These are phyloP conservation scores for Ochropleura plecta DNA, from an alignment of 2,888 invertebrate species.

Conservation along the genomic window DNA sequence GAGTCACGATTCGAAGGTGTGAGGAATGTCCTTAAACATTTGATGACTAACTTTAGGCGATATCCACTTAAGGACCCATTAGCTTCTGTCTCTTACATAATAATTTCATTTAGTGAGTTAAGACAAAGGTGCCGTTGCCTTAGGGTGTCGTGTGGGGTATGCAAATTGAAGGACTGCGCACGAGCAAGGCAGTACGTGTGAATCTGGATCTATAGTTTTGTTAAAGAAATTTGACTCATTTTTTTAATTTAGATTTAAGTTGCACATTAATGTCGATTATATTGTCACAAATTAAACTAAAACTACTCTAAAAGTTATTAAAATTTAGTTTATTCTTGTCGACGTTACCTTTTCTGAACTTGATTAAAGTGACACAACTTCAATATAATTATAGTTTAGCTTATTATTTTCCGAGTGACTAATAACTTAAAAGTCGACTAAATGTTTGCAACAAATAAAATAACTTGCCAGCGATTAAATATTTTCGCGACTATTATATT, in stretches of 20 bases:
- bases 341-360: too few species aligned
- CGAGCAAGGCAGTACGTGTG: slow-evolving; percentile 15
- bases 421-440: too few species aligned
- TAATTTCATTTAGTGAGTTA: slow-evolving; percentile 72
- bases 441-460: too few species aligned
- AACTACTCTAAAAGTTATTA: too few species aligned
- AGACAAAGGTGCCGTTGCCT: slow-evolving; percentile 71
- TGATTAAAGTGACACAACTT: too few species aligned
- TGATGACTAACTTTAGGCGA: slow-evolving; percentile 59
- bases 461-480: too few species aligned
- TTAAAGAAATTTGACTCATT: not conserved
- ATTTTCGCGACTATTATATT: too few species aligned
- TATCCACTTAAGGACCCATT: slow-evolving; percentile 68
- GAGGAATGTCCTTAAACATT: slow-evolving; percentile 59
- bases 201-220: slow-evolving; percentile 19
- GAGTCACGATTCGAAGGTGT: slow-evolving; percentile 57
- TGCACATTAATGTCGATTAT: too few species aligned
- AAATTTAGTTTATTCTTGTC: too few species aligned
- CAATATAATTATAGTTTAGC: too few species aligned
- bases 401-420: too few species aligned
- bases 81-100: slow-evolving; percentile 61
- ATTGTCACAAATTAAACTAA: too few species aligned
- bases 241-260: not conserved
- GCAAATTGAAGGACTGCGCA: slow-evolving; percentile 39
- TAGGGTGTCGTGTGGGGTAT: slow-evolving; percentile 49